Evolutionary conservation across 2,888 invertebrate genomes (phyloP), one percentile per base, ranked within the genome.

Genomic region (Chorisops tibialis): DNA sequence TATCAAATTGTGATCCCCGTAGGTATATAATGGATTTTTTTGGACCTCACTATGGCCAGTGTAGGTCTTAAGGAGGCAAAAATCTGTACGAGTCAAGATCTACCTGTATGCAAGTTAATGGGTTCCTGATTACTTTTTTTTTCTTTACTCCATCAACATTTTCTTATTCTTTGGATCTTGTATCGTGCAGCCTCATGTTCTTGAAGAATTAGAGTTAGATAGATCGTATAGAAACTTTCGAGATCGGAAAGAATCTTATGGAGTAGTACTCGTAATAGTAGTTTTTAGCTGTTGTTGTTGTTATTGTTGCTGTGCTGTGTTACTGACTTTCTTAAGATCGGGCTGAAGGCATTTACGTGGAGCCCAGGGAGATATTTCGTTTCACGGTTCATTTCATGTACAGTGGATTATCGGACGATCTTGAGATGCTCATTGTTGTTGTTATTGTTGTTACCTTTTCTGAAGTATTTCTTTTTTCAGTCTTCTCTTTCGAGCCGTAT

Each of bases 321-420:
- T n/a, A 30, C 30, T 30, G 30, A 30, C 30, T 30, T 30, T 30
- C 30, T 30, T 9, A 30, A 30, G 30, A 30, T 9, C 30, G 5
- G 7, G 5, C 30, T n/a, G n/a, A n/a, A n/a, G 11, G 45, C 16
- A 56, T n/a, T n/a, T 19, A 14, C 12, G 7, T 39, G 19, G 38
- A 11, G 51, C 54, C 24, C 41, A 22, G 41, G 41, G 52, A 61
- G 56, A 56, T 64, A 62, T 59, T 64, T 56, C 60, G 62, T 64
- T 64, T 64, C 62, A 64, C 60, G 64, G 62, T 62, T 64, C 54
- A 62, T 64, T 64, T 62, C 60, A 21, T 58, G 56, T 63, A 65
- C 62, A 45, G 51, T 59, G 54, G 54, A 62, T 64, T 62, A 64
- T 64, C 61, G 54, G 21, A 9, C 22, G 58, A 61, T 61, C 56